Conservation (phyloP, 2,888 invertebrate species). For the Drosophila nr. fundita region DNA sequence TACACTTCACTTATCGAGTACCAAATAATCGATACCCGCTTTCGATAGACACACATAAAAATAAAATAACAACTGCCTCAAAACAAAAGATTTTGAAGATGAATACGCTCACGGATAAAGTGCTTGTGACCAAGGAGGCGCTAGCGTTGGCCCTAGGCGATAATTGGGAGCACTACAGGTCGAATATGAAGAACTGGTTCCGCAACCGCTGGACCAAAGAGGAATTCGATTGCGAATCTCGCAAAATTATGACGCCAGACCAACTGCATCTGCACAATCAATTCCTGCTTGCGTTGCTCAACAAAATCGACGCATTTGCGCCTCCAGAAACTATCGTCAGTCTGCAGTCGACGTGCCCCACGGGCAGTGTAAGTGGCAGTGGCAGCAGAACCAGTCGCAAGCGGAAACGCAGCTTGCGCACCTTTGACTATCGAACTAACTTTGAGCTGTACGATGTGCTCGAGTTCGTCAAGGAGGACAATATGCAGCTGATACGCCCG, state of each 20-base stretch:
- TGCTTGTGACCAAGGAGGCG: conserved; percentile 79
- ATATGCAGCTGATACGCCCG: conserved; percentile 79
- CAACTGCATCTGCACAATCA: conserved; percentile 94
- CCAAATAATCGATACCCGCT: conserved; percentile 27
- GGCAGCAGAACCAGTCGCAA: conserved; percentile 82
- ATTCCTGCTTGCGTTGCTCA: conserved; percentile 91
- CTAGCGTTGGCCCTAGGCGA: conserved; percentile 87
- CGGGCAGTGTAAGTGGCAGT: conserved; percentile 37
- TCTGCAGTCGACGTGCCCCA: conserved; percentile 32
- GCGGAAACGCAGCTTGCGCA: conserved; percentile 86
- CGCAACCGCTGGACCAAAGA: conserved; percentile 91
- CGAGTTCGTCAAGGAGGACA: conserved; percentile 87
- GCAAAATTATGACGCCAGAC: conserved; percentile 89
- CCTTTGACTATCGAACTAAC: conserved; percentile 86
- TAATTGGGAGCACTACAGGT: conserved; percentile 89
- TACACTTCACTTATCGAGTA: neutral
- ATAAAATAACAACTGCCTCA: neutral
- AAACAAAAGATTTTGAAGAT: conserved; percentile 45
- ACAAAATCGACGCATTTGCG: conserved; percentile 87
- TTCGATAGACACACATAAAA: neutral
- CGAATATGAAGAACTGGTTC: conserved; percentile 91
- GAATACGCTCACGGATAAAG: conserved; percentile 78
- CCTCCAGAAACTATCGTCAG: conserved; percentile 59
- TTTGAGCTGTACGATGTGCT: conserved; percentile 88
- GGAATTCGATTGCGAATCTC: conserved; percentile 92